Base-by-base conservation (phyloP, 2,888 invertebrate species). In the Eupithecia dodoneata region DNA sequence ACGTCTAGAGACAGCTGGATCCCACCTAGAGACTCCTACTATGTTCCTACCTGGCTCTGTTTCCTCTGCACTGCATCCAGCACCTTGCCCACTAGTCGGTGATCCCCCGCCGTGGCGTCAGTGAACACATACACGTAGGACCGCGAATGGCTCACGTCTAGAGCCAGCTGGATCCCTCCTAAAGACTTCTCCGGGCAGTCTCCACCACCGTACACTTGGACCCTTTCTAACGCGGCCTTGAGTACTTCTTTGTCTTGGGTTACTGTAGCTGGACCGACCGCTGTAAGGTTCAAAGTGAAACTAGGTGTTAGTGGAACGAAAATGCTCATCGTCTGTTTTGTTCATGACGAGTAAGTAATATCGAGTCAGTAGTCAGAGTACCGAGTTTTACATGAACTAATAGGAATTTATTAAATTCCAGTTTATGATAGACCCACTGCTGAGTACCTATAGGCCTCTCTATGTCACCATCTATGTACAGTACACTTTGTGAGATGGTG, bases 51-150 rank as follows among this genome's bases (percentile, higher is more conserved):
- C 95, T 97, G 97, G 82, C 96, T 96, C 87, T 97, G 96, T 85
- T 97, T 97, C 85, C 96, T 95, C 87, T 97, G 97, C 72, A 97
- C 96, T n/a, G 96, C 88, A 78, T 96, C 96, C 12, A 97, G 88
- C 0, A 97, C 97, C 73, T 95, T 94, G 13, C 96, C 95, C 0
- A 97, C 96, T 7, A 96, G 90, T 74, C 94, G 88, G 83, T 96
- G 96, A 87, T 97, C 97, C 74, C 96, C 96, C 0, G 97, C 96
- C 0, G 97, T 95, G 1, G 97, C 97, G 85, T 97, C 97, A 2
- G 97, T 97, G 88, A 97, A 97, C 45, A 97, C 97, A 84, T 97
- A 97, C 63, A 97, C 93, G 86, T 96, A 97, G 0, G 97, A 97
- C 76, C 96, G 93, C 0, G 97, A 97, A 15, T 96, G 91, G 65